A percentile compares a stretch with the other conserved stretches of the same genome.
Evolutionary conservation across 2,113 vertebrate species (phyloP).

Genomic region (Porphyrio hochstetteri): DNA sequence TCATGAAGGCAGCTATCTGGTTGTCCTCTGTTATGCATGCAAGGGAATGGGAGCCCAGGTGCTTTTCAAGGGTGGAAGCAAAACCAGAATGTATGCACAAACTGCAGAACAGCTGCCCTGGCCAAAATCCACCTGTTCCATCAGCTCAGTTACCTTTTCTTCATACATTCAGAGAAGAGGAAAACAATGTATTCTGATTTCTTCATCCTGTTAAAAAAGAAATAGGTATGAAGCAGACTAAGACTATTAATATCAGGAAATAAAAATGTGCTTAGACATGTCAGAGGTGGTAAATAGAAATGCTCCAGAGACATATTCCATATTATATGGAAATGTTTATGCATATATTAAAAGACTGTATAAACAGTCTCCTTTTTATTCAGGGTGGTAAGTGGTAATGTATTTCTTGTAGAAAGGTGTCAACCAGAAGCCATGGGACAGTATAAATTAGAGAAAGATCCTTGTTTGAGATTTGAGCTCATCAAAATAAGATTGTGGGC

Average conservation of each 20-base stretch:
- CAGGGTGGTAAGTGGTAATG: neutral
- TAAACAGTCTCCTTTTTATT: neutral
- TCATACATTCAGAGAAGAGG: neutral
- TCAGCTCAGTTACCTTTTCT: neutral
- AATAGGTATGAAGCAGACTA: neutral
- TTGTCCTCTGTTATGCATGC: neutral
- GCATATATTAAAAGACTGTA: neutral
- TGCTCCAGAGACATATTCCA: neutral
- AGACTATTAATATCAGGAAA: neutral
- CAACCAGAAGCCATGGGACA: neutral
- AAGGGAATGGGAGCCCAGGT: neutral
- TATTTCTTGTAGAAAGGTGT: neutral
- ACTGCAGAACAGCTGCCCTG: neutral
- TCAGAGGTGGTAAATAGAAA: neutral
- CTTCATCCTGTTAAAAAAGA: neutral
- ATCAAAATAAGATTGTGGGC: neutral
- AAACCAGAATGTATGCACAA: neutral
- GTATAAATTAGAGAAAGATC: neutral
- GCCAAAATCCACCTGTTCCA: neutral
- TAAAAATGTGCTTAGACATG: neutral
- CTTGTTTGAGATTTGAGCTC: neutral
- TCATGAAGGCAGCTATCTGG: neutral
- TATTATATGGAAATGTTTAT: neutral
- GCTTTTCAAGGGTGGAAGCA: neutral
- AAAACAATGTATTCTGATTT: neutral